phyloP scores from a whole-genome alignment of 2,888 invertebrate species.

The Epistrophella euchroma region DNA sequence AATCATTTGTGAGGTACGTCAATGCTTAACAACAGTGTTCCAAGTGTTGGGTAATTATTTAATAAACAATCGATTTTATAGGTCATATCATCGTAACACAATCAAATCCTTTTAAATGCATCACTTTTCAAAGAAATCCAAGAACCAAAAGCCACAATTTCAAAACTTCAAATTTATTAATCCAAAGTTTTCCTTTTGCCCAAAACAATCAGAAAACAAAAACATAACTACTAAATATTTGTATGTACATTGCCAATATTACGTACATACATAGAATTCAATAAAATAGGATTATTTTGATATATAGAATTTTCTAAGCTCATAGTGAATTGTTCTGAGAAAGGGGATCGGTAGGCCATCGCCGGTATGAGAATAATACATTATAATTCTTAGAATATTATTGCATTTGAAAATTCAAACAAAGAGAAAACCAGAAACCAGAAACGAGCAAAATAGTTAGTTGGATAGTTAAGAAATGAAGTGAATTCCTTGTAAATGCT shows the following conservation, averaged over 20 bases:
- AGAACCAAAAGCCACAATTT: not conserved
- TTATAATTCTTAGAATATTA: conserved; percentile 19
- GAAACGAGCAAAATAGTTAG: not conserved
- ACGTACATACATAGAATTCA: not conserved
- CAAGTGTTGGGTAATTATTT: not conserved
- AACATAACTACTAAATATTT: no score
- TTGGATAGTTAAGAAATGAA: not conserved
- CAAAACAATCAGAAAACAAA: not conserved
- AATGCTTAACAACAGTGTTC: not conserved
- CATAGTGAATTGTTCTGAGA: not conserved
- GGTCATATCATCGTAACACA: conserved; percentile 7
- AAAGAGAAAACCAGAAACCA: not conserved
- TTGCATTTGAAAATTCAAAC: not conserved
- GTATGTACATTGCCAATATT: not conserved
- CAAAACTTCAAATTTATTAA: conserved; percentile 3
- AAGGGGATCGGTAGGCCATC: no score
- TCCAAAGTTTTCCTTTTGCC: not conserved
- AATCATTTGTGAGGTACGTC: not conserved
- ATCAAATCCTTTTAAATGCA: not conserved
- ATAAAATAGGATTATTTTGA: conserved; percentile 16
- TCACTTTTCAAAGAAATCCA: not conserved
- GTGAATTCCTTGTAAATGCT: conserved; percentile 21
- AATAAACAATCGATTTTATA: not conserved
- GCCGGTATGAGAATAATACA: not conserved
- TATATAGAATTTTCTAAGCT: conserved; percentile 8